A percentile compares a stretch with the other conserved stretches of the same genome.
phyloP scores from a whole-genome alignment of 2,888 invertebrate genomes.

The Leptarthrus brevirostris region DNA sequence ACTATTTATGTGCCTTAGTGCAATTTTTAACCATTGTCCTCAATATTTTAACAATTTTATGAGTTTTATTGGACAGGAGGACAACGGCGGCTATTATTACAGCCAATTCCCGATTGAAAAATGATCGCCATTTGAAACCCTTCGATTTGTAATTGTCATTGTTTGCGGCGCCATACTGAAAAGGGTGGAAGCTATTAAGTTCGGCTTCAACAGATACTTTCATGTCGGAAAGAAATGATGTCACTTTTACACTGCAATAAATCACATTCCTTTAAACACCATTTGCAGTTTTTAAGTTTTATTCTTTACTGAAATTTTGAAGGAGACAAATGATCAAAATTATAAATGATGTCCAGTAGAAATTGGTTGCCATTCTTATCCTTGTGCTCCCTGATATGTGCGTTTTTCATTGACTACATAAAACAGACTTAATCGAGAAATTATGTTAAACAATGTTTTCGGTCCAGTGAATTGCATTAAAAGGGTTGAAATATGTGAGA shows the following conservation, averaged over 20 bases:
- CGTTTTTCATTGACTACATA: conserved; percentile 36
- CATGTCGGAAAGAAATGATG: conserved; percentile 11
- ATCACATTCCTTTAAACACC: conserved; percentile 10
- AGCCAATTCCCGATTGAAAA: conserved; percentile 52
- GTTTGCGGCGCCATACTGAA: not conserved
- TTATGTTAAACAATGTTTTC: conserved; percentile 36
- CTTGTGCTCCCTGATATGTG: conserved; percentile 1
- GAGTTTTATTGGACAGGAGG: conserved; percentile 28
- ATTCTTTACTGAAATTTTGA: conserved; percentile 23
- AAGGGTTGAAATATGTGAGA: conserved; percentile 4
- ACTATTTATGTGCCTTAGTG: conserved; percentile 8
- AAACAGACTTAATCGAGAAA: conserved; percentile 31
- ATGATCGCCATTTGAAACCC: conserved; percentile 47
- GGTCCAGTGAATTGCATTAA: conserved; percentile 30
- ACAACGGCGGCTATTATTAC: conserved; percentile 49
- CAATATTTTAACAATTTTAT: conserved; percentile 36
- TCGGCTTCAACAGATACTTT: conserved; percentile 9
- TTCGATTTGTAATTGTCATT: conserved; percentile 41
- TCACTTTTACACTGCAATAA: conserved; percentile 9
- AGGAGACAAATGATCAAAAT: conserved; percentile 23
- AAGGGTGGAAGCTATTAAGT: conserved; percentile 21
- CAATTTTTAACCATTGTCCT: conserved; percentile 7
- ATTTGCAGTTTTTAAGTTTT: conserved; percentile 34
- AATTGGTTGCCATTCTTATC: conserved; percentile 1
- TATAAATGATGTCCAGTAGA: conserved; percentile 33